Base-by-base conservation (phyloP, 2,113 vertebrate species). In the Hippopotamus amphibius region DNA sequence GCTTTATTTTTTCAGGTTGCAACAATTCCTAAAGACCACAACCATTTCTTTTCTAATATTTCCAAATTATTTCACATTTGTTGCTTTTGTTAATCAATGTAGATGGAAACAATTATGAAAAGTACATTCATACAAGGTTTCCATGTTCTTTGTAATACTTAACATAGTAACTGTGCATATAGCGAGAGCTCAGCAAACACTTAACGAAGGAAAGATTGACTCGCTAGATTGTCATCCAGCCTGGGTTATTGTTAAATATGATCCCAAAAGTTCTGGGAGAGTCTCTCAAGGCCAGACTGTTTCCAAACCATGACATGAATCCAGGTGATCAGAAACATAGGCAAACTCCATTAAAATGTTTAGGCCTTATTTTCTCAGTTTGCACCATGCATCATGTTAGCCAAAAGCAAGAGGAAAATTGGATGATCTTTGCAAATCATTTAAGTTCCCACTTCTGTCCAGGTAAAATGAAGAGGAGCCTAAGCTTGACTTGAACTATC, bases 331-430 rank as follows among this genome's bases (percentile, higher is more conserved):
- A 69, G 26, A 89, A 92, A 81, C 24, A 76, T 6, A 88, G 57
- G 76, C 7, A 85, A 53, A 65, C 30, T 84, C 15, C 43, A 86
- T 6, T 50, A 26, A 79, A 83, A 79, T 61, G 3, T 43, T 88
- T 19, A 96, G n/a, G 24, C 4, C 76, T 88, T 74, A 50, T 74
- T 83, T 96, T 81, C 71, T 94, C 43, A 41, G 9, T 95, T 90
- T 55, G 24, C 2, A 33, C 43, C 14, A 80, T 28, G 26, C 19
- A 77, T 17, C 26, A 82, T 24, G 83, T 10, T 6, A 89, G 15
- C 6, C 48, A 66, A 72, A 61, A 82, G 24, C 46, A 95, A 84
- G 59, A 53, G 5, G 11, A 84, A 88, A 53, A 8, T 5, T 74
- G 24, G 4, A n/a, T 16, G 2, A 15, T 26, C 22, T 63, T 74